A percentile compares a stretch with the other conserved stretches of the same genome.
phyloP scores from a whole-genome alignment of 2,113 vertebrate genomes.

The Platycercus adscitus region DNA sequence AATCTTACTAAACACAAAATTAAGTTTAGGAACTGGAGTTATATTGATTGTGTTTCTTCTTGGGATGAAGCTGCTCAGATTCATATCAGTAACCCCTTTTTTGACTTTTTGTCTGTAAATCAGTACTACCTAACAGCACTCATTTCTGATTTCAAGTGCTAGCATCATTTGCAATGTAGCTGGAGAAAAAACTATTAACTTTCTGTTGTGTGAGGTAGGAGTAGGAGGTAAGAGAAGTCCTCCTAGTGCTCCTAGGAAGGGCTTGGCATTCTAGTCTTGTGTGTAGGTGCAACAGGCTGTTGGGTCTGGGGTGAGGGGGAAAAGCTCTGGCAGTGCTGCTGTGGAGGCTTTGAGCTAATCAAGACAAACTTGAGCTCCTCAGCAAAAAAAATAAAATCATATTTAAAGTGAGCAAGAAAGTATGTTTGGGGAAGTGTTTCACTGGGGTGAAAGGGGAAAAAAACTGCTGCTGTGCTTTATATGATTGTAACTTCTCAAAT shows the following conservation, averaged over 20 bases:
- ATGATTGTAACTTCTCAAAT: background rate
- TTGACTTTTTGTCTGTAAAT: background rate
- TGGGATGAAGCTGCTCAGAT: background rate
- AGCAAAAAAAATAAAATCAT: background rate
- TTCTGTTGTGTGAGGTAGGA: background rate
- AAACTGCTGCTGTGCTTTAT: background rate
- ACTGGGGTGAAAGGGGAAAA: background rate
- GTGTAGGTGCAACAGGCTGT: background rate
- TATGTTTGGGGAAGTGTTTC: accelerated
- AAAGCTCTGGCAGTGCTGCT: background rate
- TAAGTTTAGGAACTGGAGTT: background rate
- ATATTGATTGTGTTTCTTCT: background rate
- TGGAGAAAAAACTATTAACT: background rate
- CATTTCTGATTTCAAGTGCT: background rate
- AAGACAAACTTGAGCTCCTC: background rate
- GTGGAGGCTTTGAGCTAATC: background rate
- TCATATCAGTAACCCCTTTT: background rate
- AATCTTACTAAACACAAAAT: background rate
- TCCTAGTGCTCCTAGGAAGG: background rate
- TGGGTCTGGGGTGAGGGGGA: too few relatives aligned
- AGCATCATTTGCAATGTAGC: background rate
- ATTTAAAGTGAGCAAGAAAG: background rate
- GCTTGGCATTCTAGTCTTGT: background rate
- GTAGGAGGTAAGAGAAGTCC: background rate
- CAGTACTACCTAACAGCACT: background rate